A percentile compares a stretch with the other conserved stretches of the same genome.
These are phyloP conservation scores for Hydrocynus forskahlii DNA, from an alignment of 2,797 vertebrate genomes.

Conservation along the genomic window DNA sequence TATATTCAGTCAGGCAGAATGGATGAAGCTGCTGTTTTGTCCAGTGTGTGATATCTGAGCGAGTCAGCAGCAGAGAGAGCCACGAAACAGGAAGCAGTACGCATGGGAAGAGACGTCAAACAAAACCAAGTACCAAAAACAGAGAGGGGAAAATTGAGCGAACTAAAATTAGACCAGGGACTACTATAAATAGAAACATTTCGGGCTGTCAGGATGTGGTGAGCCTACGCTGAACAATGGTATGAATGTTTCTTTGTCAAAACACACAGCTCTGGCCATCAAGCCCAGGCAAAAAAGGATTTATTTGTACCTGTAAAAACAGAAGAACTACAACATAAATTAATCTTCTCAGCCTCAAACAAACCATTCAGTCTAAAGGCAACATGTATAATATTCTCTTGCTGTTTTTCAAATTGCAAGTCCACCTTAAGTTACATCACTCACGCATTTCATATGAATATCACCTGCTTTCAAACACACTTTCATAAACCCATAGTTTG, in stretches of 20 bases:
- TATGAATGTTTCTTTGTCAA: slow-evolving; percentile 65
- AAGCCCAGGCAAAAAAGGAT: slow-evolving; percentile 29
- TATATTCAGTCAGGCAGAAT: slow-evolving; percentile 18
- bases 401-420: too few relatives aligned
- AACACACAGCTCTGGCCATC: slow-evolving; percentile 27
- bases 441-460: too few relatives aligned
- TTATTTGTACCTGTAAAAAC: slow-evolving; percentile 42
- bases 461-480: too few relatives aligned
- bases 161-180: slow-evolving; percentile 74
- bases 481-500: too few relatives aligned
- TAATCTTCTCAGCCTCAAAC: slow-evolving; percentile 12
- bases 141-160: slow-evolving; percentile 59
- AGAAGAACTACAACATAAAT: not conserved
- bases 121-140: slow-evolving; percentile 61
- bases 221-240: slow-evolving; percentile 70
- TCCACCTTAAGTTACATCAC: too few relatives aligned
- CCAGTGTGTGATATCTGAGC: slow-evolving; percentile 13
- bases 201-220: slow-evolving; percentile 71
- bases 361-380: too few relatives aligned
- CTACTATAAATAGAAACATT: slow-evolving; percentile 76
- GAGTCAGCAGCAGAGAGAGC: slow-evolving; percentile 9
- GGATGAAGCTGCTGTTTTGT: slow-evolving; percentile 12
- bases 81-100: slow-evolving; percentile 74
- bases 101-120: slow-evolving; percentile 62
- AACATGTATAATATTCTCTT: too few relatives aligned